Percentiles rank a stretch among this genome's conserved stretches.
Conservation (phyloP, 2,888 invertebrate genomes). For the Drosophila meridionalis region DNA sequence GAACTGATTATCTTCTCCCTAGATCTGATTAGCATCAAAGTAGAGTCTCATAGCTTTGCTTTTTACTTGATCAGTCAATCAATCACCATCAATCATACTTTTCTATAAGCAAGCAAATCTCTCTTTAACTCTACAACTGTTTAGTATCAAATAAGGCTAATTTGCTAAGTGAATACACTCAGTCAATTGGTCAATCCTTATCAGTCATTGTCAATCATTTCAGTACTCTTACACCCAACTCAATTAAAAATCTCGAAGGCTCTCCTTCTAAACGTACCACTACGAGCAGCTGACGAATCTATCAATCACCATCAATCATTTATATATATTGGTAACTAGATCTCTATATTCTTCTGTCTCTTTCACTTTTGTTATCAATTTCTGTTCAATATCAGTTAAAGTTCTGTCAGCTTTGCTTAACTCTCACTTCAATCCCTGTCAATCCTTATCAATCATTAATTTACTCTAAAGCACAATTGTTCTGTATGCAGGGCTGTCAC, state of each 20-base stretch:
- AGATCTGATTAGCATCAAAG: background rate
- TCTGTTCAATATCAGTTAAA: background rate
- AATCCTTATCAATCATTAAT: background rate
- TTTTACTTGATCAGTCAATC: background rate
- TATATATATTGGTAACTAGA: background rate
- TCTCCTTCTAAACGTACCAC: no score
- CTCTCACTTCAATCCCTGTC: background rate
- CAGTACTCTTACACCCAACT: no score
- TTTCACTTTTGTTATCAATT: background rate
- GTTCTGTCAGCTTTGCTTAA: background rate
- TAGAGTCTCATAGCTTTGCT: background rate
- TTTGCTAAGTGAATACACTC: background rate
- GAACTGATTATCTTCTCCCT: background rate
- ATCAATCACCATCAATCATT: background rate
- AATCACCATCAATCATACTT: background rate
- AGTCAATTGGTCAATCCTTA: background rate
- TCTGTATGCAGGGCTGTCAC: background rate
- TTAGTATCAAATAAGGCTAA: background rate
- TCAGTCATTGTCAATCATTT: conserved; percentile 4
- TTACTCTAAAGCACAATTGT: background rate
- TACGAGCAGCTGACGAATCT: no score
- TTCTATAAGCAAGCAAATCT: background rate
- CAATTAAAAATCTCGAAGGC: no score
- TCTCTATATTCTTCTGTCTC: no score
- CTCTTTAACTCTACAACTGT: background rate